Conservation (phyloP, 2,113 vertebrate genomes). For the Cynocephalus volans region DNA sequence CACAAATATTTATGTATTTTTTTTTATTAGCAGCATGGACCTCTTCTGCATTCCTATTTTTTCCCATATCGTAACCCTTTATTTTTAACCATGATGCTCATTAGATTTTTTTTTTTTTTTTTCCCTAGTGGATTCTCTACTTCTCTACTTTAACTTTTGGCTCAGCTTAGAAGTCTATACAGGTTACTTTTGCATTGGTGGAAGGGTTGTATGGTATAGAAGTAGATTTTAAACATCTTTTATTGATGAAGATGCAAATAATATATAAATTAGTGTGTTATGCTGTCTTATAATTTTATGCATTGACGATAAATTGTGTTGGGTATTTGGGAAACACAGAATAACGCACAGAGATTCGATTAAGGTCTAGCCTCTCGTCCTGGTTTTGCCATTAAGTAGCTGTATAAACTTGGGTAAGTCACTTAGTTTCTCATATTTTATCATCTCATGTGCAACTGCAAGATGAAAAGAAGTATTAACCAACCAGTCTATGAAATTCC, state of each 20-base stretch:
- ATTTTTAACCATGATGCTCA: slow-evolving; percentile 29
- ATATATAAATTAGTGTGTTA: neutral
- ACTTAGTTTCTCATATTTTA: neutral
- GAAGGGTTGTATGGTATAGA: neutral
- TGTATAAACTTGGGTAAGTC: slow-evolving; percentile 28
- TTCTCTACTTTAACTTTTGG: neutral
- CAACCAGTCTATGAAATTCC: neutral
- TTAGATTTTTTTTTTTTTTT: slow-evolving; percentile 3
- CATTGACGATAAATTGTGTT: neutral
- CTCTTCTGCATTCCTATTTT: neutral
- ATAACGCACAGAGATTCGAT: neutral
- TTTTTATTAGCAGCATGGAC: neutral
- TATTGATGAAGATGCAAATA: slow-evolving; percentile 28
- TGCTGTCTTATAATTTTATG: slow-evolving; percentile 38
- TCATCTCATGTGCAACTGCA: neutral
- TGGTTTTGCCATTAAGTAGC: neutral
- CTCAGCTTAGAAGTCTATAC: neutral
- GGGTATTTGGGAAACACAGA: slow-evolving; percentile 20
- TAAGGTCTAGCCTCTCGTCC: neutral
- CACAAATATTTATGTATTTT: neutral
- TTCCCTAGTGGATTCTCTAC: neutral
- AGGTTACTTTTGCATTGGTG: slow-evolving; percentile 49
- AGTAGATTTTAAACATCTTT: slow-evolving; percentile 56
- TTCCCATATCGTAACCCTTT: neutral
- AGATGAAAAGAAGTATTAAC: neutral